Percentiles rank a stretch among this genome's conserved stretches.
Conservation (phyloP, 2,113 vertebrate species). For the Podarcis muralis region DNA sequence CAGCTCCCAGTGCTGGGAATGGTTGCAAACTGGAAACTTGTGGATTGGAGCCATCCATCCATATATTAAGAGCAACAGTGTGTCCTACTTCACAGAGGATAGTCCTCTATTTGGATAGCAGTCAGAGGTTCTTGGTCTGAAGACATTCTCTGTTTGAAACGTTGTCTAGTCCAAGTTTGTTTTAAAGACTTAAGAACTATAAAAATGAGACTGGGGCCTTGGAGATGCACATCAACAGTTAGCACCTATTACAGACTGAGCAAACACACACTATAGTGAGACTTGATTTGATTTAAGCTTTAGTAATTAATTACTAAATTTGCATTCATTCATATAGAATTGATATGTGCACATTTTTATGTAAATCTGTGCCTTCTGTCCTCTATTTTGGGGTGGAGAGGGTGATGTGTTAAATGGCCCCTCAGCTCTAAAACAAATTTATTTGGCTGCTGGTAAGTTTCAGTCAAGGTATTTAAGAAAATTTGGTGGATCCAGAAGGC, state of each 20-base stretch:
- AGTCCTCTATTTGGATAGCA: neutral
- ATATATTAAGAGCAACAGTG: neutral
- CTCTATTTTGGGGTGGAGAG: no score
- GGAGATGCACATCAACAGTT: no score
- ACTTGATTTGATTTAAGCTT: no score
- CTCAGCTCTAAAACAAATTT: neutral
- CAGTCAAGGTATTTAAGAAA: neutral
- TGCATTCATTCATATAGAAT: no score
- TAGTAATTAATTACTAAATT: no score
- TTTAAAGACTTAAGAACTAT: neutral
- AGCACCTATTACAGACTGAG: neutral
- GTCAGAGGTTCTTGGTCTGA: neutral
- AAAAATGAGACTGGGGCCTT: neutral
- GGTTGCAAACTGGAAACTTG: neutral
- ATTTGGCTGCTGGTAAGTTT: neutral
- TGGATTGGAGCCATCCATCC: neutral
- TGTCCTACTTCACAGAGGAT: neutral
- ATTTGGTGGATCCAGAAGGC: no score
- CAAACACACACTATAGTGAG: neutral
- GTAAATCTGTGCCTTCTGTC: no score
- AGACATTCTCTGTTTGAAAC: neutral
- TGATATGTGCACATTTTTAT: no score
- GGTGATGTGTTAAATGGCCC: no score
- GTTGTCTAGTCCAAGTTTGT: no score
- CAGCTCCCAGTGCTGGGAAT: neutral